Percentiles rank a stretch among this genome's conserved stretches.
These are phyloP conservation scores for Glaucidium brasilianum DNA, from an alignment of 2,113 vertebrate genomes.

Conservation along the genomic window DNA sequence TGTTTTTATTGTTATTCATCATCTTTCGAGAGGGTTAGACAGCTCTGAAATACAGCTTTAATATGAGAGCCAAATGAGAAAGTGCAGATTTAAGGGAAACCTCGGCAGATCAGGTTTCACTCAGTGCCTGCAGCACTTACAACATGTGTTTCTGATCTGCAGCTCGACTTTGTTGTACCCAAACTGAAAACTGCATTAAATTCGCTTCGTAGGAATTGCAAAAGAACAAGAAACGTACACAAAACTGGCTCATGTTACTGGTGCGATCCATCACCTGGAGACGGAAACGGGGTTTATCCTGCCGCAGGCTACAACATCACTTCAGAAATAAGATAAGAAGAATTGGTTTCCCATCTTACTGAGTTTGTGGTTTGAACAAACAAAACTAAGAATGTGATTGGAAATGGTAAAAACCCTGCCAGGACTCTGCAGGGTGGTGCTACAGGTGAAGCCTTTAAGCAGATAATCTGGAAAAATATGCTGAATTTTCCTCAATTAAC, in stretches of 20 bases:
- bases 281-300: not conserved
- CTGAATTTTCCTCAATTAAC: not conserved
- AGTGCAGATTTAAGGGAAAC: constrained; percentile 52
- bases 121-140: constrained; percentile 69
- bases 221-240: not conserved
- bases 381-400: not conserved
- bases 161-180: constrained; percentile 71
- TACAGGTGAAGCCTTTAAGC: not conserved
- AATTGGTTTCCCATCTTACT: fast-evolving
- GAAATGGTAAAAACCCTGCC: not conserved
- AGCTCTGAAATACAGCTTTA: constrained; percentile 65
- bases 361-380: not conserved
- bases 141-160: constrained; percentile 85
- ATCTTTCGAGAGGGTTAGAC: constrained; percentile 59
- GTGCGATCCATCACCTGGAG: not conserved
- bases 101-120: constrained; percentile 60
- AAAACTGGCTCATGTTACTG: not conserved
- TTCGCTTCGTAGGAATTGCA: constrained; percentile 38
- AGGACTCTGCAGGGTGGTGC: not conserved
- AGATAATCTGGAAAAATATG: not conserved
- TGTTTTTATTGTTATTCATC: constrained; percentile 70
- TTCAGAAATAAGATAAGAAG: not conserved
- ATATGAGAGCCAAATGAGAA: constrained; percentile 58
- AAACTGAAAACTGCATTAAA: constrained; percentile 67
- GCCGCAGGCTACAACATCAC: not conserved